Evolutionary conservation across 2,888 invertebrate genomes (phyloP), one percentile per base, ranked within the genome.

Genomic region (Pollenia angustigena): DNA sequence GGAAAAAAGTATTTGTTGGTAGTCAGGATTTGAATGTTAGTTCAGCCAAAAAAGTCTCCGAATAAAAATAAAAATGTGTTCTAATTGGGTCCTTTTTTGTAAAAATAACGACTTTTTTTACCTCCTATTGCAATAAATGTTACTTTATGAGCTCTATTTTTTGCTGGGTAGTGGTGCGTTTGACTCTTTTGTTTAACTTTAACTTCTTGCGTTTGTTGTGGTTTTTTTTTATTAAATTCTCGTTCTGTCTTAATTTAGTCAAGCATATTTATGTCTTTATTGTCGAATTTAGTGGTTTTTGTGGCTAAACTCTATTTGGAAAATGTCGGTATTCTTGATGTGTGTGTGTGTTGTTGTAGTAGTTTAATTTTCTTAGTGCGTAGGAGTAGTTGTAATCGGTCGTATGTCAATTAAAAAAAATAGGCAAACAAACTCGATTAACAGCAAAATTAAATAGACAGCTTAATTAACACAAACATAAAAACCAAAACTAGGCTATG

Each of bases 241-340:
- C 2, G 0, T 4, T 14, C 0, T 42, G 10, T 42, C 6, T 8
- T 40, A 3, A 40, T 32, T 32, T 0, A 32, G 4, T 32, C 8
- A 40, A 66, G n/a, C 18, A 66, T 46, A 46, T 12, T 66, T 66
- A 66, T 64, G 44, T 64, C 64, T 64, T 18, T 66, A 44, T 46
- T 66, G 46, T 18, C 18, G 8, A 46, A 18, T 66, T 66, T 66
- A 23, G 48, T 66, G 44, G 12, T 18, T 66, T 46, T 18, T 66
- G 64, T 66, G 64, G 64, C 23, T 3, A 18, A 18, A 66, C 12
- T 46, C 1, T 46, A 11, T 12, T 46, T 46, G 6, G 6, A 0
- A 32, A 32, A 32, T 32, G 32, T 32, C 32, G 6, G 32, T 32
- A 6, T 6, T 44, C n/a, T 18, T 12, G 9, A 11, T 18, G 4